A percentile compares a stretch with the other conserved stretches of the same genome.
Evolutionary conservation across 2,888 invertebrate species (phyloP).

Genomic region (Drosophila dives): DNA sequence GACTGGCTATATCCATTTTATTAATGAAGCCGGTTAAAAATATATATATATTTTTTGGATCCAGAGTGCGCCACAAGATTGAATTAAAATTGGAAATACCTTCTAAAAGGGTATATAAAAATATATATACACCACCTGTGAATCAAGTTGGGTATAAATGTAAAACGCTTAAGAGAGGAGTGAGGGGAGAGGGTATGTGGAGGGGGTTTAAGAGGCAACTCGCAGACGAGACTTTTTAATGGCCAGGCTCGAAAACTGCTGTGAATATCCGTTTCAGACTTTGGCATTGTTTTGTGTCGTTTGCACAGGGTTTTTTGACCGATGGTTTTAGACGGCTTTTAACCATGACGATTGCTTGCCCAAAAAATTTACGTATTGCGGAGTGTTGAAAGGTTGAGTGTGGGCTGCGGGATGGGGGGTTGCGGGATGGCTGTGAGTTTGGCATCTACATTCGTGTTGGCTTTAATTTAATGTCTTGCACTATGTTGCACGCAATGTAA

Average conservation of each 20-base stretch:
- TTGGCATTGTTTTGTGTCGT: constrained; percentile 20
- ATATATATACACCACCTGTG: not conserved
- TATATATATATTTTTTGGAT: not conserved
- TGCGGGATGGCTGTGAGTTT: not conserved
- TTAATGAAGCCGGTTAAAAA: too few relatives aligned
- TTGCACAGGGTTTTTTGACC: constrained; percentile 51
- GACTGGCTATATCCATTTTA: too few relatives aligned
- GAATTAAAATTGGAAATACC: too few relatives aligned
- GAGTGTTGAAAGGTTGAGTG: not conserved
- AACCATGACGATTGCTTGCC: constrained; percentile 35
- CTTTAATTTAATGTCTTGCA: constrained; percentile 70
- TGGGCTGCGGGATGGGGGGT: not conserved
- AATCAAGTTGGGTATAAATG: constrained; percentile 22
- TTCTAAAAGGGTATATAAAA: not conserved
- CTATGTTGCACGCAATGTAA: constrained; percentile 71
- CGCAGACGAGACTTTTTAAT: constrained; percentile 55
- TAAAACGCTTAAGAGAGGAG: not conserved
- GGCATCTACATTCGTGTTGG: constrained; percentile 33
- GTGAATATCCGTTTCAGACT: constrained; percentile 40
- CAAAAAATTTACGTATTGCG: constrained; percentile 2
- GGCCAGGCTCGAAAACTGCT: constrained; percentile 21
- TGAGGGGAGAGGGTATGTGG: not conserved
- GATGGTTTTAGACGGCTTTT: constrained; percentile 32
- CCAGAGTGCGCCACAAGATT: not conserved
- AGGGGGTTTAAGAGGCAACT: not conserved